Base-by-base conservation (phyloP, 2,113 vertebrate genomes). In the Scopus umbretta region DNA sequence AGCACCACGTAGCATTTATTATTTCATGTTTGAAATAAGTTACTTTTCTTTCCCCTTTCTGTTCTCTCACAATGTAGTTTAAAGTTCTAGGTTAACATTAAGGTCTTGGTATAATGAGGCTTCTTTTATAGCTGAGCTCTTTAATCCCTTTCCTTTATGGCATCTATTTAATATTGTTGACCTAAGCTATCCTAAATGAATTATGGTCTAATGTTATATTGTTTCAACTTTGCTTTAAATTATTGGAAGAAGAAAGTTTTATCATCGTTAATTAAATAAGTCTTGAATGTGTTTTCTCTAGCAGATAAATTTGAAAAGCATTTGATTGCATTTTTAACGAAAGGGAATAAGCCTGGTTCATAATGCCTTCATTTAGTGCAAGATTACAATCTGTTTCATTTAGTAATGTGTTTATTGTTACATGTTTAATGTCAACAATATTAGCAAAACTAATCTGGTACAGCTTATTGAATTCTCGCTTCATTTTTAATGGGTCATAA, bases 381-480 rank as follows among this genome's bases (percentile, higher is more conserved):
- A 90, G 79, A 95, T 95, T 95, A 45, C 65, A 75, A 73, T 93
- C 80, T 88, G 21, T 74, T 94, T 94, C 53, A 71, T 96, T 95
- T 84, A 58, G 75, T 87, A 93, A 96, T 74, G 66, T 92, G 78
- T 93, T 95, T 86, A 94, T 76, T 96, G 83, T 88, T 89, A 63
- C 4, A 5, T 45, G 52, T 63, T 90, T 86, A 89, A 25, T 56
- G 38, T 95, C 71, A 92, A 82, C 73, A 91, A 43, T 88, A 78
- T 91, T 88, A 96, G 30, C 49, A 94, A 94, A 97, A 59, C 66
- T 84, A 83, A 93, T 91, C 72, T 62, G 86, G 45, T 55, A 30
- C 56, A 62, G 56, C 11, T 80, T 93, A 87, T 63, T 96, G 84
- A 90, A 93, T 89, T 90, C 45, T 81, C 11, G 2, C 58, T 88